Conservation (phyloP, 1,140 invertebrate species). For the Hetaerina americana region DNA sequence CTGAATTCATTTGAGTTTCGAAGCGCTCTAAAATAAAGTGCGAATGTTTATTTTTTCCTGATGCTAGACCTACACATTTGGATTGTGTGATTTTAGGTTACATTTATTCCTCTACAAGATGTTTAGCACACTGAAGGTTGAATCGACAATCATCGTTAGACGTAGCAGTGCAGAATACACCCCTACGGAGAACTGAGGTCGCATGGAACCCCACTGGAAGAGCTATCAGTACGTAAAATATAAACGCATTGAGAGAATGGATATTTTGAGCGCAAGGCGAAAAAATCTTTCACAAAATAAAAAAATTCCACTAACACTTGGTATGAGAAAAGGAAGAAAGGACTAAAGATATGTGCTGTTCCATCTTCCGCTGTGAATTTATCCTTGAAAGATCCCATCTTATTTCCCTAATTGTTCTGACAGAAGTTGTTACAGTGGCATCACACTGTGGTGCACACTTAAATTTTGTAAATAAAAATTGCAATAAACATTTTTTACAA, state of each 20-base stretch:
- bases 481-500: conserved; percentile 1
- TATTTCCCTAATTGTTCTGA: background rate
- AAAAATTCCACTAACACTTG: background rate
- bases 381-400: background rate
- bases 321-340: background rate
- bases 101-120: background rate
- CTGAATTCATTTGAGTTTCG: background rate
- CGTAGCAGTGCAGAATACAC: background rate
- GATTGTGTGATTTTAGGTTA: background rate
- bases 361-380: background rate
- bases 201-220: background rate
- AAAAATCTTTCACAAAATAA: background rate
- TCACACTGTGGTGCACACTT: background rate
- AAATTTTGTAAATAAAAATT: background rate
- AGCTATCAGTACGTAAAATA: too few species aligned
- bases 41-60: too few species aligned
- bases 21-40: too few species aligned
- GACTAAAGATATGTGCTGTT: background rate
- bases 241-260: too few species aligned
- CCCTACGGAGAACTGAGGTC: background rate
- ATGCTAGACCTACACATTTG: too few species aligned
- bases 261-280: background rate
- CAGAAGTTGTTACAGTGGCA: background rate
- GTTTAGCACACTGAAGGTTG: background rate
- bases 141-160: background rate